phyloP scores from a whole-genome alignment of 2,797 vertebrate genomes.

The Allobates femoralis region DNA sequence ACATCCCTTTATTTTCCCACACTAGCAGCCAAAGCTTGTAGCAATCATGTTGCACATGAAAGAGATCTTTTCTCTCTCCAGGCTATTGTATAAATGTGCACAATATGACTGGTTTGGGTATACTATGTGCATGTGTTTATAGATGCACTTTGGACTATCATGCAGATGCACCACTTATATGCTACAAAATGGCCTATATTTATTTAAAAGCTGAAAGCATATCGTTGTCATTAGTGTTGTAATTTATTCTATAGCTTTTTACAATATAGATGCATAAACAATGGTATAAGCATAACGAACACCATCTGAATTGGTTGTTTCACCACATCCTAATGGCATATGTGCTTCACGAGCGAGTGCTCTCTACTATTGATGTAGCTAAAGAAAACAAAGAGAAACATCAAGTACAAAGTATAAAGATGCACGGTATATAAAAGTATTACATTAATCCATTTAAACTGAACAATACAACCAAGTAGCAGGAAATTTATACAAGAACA shows the following conservation, averaged over 20 bases:
- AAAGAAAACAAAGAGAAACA: not conserved
- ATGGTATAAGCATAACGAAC: slow-evolving; percentile 33
- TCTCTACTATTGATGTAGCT: not conserved
- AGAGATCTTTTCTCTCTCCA: slow-evolving; percentile 56
- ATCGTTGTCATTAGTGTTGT: slow-evolving; percentile 43
- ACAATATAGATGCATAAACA: slow-evolving; percentile 38
- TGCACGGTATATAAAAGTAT: not conserved
- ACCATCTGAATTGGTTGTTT: slow-evolving; percentile 33
- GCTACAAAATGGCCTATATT: slow-evolving; percentile 40
- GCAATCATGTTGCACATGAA: slow-evolving; percentile 62
- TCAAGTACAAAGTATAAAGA: not conserved
- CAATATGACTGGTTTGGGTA: slow-evolving; percentile 53
- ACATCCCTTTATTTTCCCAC: slow-evolving; percentile 56
- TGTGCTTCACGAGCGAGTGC: not conserved
- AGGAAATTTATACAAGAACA: too few species aligned
- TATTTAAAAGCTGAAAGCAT: slow-evolving; percentile 34
- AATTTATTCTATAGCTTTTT: slow-evolving; percentile 21
- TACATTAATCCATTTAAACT: not conserved
- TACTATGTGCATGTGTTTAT: slow-evolving; percentile 45
- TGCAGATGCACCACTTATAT: slow-evolving; percentile 24
- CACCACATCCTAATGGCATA: slow-evolving; percentile 5
- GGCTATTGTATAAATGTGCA: slow-evolving; percentile 60
- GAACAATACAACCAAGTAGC: too few species aligned
- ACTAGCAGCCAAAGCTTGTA: slow-evolving; percentile 55
- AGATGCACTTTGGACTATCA: slow-evolving; percentile 32